Evolutionary conservation across 2,888 invertebrate species (phyloP).

Genomic region (Hoplodrina ambigua): DNA sequence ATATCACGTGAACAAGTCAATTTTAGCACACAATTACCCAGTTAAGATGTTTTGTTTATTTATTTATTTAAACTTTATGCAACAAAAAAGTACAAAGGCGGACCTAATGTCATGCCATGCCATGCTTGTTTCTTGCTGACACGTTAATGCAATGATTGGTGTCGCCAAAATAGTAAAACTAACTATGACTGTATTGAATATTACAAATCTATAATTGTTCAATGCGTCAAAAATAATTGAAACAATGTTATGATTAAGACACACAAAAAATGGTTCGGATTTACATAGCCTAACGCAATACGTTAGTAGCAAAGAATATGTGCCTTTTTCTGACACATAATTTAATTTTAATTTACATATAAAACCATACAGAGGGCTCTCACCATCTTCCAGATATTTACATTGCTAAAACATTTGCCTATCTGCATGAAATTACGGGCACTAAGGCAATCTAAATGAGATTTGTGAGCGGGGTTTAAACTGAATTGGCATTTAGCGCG

Average conservation of each 20-base stretch:
- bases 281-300: neutral
- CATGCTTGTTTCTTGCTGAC: too few relatives aligned
- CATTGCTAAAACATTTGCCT: slow-evolving; percentile 63
- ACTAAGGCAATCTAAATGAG: slow-evolving; percentile 72
- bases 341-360: slow-evolving; percentile 48
- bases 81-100: too few relatives aligned
- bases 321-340: slow-evolving; percentile 12
- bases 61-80: too few relatives aligned
- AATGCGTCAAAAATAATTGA: neutral
- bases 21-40: slow-evolving; percentile 1
- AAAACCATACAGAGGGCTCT: slow-evolving; percentile 48
- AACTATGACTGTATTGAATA: too few relatives aligned
- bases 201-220: neutral
- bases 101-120: too few relatives aligned
- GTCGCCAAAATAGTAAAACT: too few relatives aligned
- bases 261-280: neutral
- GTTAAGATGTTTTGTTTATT: neutral
- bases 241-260: neutral
- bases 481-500: slow-evolving; percentile 76
- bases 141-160: neutral
- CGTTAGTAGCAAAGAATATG: slow-evolving; percentile 5
- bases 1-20: neutral
- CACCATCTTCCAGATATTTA: slow-evolving; percentile 55
- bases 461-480: slow-evolving; percentile 71
- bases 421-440: slow-evolving; percentile 66